Evolutionary conservation across 2,888 invertebrate species (phyloP), one percentile per base, ranked within the genome.

Genomic region (Caprella mutica): DNA sequence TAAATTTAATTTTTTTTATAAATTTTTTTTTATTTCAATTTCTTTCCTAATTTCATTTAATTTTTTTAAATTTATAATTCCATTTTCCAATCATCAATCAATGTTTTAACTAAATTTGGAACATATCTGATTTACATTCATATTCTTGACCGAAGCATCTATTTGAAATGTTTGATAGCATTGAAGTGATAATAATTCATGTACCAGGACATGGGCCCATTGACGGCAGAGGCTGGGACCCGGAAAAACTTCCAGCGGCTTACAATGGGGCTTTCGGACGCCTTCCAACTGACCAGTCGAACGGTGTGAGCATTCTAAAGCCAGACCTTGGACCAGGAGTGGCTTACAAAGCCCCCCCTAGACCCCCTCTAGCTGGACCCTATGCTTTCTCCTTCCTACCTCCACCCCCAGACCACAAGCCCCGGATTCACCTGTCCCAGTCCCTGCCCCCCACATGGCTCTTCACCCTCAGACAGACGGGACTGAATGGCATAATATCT

Each of bases 301-400:
- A 57, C 8, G 58, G 53, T 5, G 52, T 53, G 14, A 61, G 68
- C n/a, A 67, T 68, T 12, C 52, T 70, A 60, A 69, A 69, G 68
- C 76, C 77, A 60, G 77, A 77, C 69, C 72, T 75, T 66, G 78
- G 78, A 66, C 77, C 77, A 75, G 67, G 73, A 69, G 67, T 72
- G 44, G 63, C 67, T 63, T 66, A 67, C 48, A 53, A 58, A 27
- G 52, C 66, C 29, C 61, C 66, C 8, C 69, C 68, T 1, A 77
- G 87, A 66, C 85, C 88, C 14, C 88, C 90, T 14, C 75, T 84
- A 67, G 89, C 88, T 19, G 91, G 90, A 27, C 90, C 89, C 29
- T 91, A 87, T 72, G 90, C 90, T 56, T 91, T 90, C 77, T 89
- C 89, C 69, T 80, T 87, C 56, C 81, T 89, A 66, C 91, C 90